Conservation (phyloP, 2,797 vertebrate genomes). For the Simalia tracyae region DNA sequence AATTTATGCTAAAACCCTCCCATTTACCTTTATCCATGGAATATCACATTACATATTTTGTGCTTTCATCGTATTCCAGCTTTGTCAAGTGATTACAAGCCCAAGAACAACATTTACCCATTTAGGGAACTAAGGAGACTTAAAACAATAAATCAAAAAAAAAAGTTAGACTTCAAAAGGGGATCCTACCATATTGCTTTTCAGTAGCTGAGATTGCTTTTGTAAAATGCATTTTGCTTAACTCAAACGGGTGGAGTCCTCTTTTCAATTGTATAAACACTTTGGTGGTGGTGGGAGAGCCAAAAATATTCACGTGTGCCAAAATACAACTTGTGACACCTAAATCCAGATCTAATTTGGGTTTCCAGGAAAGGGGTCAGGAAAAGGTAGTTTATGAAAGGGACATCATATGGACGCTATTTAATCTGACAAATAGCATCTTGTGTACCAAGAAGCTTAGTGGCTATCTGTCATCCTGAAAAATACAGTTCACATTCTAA, state of each 20-base stretch:
- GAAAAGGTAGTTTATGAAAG: slow-evolving; percentile 3
- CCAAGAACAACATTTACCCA: not conserved
- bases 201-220: slow-evolving; percentile 31
- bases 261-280: slow-evolving; percentile 56
- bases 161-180: not conserved
- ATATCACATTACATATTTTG: not conserved
- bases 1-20: not conserved
- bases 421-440: slow-evolving; percentile 12
- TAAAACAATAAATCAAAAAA: slow-evolving; percentile 14
- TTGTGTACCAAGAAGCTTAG: slow-evolving; percentile 21
- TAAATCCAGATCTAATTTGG: slow-evolving; percentile 13
- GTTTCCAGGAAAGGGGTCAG: slow-evolving; percentile 35
- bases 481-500: slow-evolving; percentile 17
- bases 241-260: slow-evolving; percentile 33
- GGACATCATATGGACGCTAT: not conserved
- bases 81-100: not conserved
- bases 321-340: slow-evolving; percentile 60
- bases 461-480: slow-evolving; percentile 22
- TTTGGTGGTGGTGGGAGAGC: not conserved
- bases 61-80: slow-evolving; percentile 5
- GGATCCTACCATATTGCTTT: slow-evolving; percentile 17
- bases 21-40: not conserved
- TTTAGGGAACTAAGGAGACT: slow-evolving; percentile 1
- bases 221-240: slow-evolving; percentile 49
- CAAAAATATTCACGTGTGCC: slow-evolving; percentile 12